These are phyloP conservation scores for Cryptus armator DNA, from an alignment of 2,888 invertebrate genomes.

Conservation along the genomic window DNA sequence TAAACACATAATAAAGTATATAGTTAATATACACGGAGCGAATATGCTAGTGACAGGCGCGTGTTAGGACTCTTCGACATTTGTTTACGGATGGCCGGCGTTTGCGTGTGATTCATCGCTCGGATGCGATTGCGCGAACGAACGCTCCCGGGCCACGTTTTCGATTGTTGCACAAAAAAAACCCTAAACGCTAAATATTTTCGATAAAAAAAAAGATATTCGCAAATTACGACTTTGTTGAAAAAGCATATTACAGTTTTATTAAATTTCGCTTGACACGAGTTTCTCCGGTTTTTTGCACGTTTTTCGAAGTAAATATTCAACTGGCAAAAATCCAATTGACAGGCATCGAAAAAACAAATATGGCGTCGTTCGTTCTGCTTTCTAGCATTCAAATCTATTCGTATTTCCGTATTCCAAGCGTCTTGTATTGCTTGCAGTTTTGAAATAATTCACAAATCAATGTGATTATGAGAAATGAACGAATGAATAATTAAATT, in stretches of 20 bases:
- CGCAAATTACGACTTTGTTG: too few species aligned
- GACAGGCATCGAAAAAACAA: too few species aligned
- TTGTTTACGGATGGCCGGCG: slow-evolving; percentile 27
- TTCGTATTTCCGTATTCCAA: background rate
- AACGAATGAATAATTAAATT: background rate
- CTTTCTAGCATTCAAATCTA: slow-evolving; percentile 54
- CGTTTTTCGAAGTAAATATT: background rate
- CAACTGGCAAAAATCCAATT: background rate
- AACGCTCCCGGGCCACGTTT: slow-evolving; percentile 9
- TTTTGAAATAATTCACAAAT: background rate
- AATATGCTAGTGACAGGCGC: background rate
- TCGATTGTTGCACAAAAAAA: background rate
- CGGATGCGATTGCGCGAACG: slow-evolving; percentile 2
- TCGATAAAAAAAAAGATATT: too few species aligned
- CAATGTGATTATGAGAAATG: background rate
- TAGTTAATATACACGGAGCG: background rate
- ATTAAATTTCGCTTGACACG: too few species aligned
- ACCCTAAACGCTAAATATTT: background rate
- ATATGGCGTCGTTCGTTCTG: slow-evolving; percentile 34
- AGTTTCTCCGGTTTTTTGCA: background rate
- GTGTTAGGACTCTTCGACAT: background rate
- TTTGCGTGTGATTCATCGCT: slow-evolving; percentile 35
- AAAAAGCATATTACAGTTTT: too few species aligned
- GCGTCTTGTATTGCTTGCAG: background rate
- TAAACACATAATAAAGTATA: background rate